These are phyloP conservation scores for Cladopsammia gracilis DNA, from an alignment of 64 coral and sea anemone genomes.

Conservation along the genomic window DNA sequence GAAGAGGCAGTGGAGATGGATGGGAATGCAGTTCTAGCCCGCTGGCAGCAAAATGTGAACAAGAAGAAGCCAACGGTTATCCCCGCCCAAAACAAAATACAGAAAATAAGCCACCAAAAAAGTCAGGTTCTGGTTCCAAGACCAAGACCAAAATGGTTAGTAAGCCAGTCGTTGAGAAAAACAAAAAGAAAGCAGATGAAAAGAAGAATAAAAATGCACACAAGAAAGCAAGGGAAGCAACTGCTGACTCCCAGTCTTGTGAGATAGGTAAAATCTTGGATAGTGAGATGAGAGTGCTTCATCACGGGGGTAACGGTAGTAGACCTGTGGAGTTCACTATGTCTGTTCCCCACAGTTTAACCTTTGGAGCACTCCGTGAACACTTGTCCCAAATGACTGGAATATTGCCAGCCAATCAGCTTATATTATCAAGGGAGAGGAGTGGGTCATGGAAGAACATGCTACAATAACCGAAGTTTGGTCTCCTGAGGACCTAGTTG, in stretches of 20 bases:
- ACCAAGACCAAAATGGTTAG: no score
- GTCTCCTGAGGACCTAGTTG: background rate
- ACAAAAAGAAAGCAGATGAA: no score
- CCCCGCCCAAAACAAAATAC: slow-evolving; percentile 26
- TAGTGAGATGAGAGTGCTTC: background rate
- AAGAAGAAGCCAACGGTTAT: slow-evolving; percentile 22
- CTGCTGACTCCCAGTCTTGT: background rate
- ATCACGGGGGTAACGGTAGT: background rate
- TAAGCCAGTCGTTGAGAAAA: no score
- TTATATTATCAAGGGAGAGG: no score
- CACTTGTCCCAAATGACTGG: background rate
- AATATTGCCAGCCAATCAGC: background rate
- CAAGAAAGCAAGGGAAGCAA: background rate
- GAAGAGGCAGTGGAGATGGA: background rate
- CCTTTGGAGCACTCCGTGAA: background rate
- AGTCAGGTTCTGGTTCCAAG: no score
- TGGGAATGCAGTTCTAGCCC: slow-evolving; percentile 13
- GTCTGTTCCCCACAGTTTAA: background rate
- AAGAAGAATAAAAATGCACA: no score
- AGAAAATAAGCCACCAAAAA: background rate
- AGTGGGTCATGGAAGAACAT: background rate
- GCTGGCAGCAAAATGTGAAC: slow-evolving; percentile 30
- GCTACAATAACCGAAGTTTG: background rate
- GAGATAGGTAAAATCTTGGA: background rate
- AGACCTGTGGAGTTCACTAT: background rate